Base-by-base conservation (phyloP, 2,888 invertebrate species). In the Eueremaeus valkanovi region DNA sequence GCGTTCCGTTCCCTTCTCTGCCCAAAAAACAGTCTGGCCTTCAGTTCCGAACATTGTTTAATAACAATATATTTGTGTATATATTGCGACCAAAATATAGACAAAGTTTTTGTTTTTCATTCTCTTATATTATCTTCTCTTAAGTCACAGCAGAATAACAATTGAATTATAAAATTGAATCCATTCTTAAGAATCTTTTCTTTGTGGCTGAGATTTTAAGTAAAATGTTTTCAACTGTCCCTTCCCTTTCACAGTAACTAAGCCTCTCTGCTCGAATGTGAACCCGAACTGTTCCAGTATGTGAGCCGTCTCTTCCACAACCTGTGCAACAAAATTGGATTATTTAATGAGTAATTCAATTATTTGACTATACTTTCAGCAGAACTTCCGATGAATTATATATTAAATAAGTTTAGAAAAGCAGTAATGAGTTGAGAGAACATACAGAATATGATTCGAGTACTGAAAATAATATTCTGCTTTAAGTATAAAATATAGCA, bases 201-300 rank as follows among this genome's bases (percentile, higher is more conserved):
- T 68, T 18, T 68, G 31, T 68, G 68, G 68, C 5, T 40, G 21
- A 18, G 68, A 21, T 68, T 68, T 68, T 79, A 97, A 85, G 83
- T 95, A 96, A 84, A 93, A 96, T 0, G 96, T 97, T 90, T 95
- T 92, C 76, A 97, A 87, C 83, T 95, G 92, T 18, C 97, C 97
- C 85, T 97, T 98, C 80, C 97, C 97, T 85, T 98, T 98, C 66
- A 98, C 97, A 58, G 92, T 90, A 18, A 98, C 95, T 77, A 95
- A 86, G 6, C 97, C 97, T 2, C 97, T 89, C 82, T 95, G 94
- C 83, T 93, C 93, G 83, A 97, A 96, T 78, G 89, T 90, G 84
- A 93, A 97, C 0, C 95, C 95, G 82, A 93, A 95, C 73, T 88
- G 88, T 82, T 92, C 89, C 31, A 98, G 87, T 79, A 97, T 95